Evolutionary conservation across 1,140 invertebrate species (phyloP).

Genomic region (Leptestheria dahalacensis): DNA sequence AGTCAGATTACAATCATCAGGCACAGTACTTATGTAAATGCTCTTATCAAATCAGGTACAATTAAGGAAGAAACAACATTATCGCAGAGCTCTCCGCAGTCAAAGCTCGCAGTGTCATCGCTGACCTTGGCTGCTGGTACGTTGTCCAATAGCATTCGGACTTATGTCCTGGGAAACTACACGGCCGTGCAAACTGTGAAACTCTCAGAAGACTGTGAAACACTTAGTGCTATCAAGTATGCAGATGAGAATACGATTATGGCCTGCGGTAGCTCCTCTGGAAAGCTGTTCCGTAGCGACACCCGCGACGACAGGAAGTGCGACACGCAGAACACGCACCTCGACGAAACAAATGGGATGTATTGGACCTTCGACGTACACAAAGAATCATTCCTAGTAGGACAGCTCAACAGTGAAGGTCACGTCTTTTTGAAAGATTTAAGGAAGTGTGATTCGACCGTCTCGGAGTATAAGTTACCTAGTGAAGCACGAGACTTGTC

Average conservation of each 20-base stretch:
- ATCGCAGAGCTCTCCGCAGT: too few relatives aligned
- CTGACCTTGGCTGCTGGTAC: background rate
- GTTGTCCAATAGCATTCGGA: background rate
- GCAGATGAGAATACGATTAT: background rate
- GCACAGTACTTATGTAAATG: too few relatives aligned
- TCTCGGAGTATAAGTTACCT: background rate
- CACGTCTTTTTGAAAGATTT: background rate
- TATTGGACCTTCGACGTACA: background rate
- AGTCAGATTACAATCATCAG: too few relatives aligned
- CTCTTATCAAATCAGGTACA: too few relatives aligned
- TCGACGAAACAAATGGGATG: background rate
- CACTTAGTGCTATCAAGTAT: background rate
- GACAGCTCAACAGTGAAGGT: background rate
- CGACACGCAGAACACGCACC: background rate
- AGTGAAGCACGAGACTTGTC: background rate
- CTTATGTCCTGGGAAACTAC: background rate
- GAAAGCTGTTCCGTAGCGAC: background rate
- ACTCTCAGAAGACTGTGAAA: background rate
- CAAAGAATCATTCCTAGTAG: background rate
- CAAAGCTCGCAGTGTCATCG: too few relatives aligned
- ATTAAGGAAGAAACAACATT: too few relatives aligned
- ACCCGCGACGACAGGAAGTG: background rate
- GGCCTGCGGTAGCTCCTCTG: background rate
- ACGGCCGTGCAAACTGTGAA: background rate
- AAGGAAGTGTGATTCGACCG: background rate